Percentiles rank a stretch among this genome's conserved stretches.
Evolutionary conservation across 2,888 invertebrate species (phyloP).

Genomic region (Rambutsinella grinnellia): DNA sequence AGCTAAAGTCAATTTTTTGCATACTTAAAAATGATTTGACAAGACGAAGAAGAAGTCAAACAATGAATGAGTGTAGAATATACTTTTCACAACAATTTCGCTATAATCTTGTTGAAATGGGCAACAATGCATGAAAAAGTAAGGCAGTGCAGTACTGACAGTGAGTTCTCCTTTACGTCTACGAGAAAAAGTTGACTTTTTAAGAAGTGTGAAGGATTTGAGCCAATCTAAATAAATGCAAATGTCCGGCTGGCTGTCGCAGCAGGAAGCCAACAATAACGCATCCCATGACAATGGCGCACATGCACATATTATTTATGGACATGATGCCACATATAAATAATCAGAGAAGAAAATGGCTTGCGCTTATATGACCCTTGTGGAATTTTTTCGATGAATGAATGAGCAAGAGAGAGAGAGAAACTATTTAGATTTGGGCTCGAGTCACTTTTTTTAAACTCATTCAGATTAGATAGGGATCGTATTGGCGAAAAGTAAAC

Average conservation of each 20-base stretch:
- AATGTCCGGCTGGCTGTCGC: conserved; percentile 38
- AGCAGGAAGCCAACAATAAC: conserved; percentile 56
- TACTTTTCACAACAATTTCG: neutral
- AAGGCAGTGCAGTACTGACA: too few species aligned
- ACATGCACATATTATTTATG: conserved; percentile 51
- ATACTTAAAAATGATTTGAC: neutral
- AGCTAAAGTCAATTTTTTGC: neutral
- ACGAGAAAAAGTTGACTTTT: neutral
- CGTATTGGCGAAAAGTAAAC: too few species aligned
- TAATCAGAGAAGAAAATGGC: conserved; percentile 1
- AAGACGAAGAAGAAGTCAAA: neutral
- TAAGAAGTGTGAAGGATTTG: neutral
- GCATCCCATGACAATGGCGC: conserved; percentile 54
- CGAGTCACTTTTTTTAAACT: too few species aligned
- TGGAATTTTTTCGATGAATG: neutral
- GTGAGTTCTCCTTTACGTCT: too few species aligned
- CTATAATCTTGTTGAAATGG: neutral
- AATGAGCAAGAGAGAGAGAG: neutral
- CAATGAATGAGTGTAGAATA: too few species aligned
- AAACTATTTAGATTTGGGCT: neutral
- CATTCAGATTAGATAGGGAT: too few species aligned
- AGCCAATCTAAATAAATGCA: conserved; percentile 40
- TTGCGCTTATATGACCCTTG: neutral
- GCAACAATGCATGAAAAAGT: neutral
- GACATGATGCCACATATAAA: conserved; percentile 11